Evolutionary conservation across 2,797 vertebrate genomes (phyloP), one percentile per base, ranked within the genome.

Genomic region (Myiotriccus ornatus): DNA sequence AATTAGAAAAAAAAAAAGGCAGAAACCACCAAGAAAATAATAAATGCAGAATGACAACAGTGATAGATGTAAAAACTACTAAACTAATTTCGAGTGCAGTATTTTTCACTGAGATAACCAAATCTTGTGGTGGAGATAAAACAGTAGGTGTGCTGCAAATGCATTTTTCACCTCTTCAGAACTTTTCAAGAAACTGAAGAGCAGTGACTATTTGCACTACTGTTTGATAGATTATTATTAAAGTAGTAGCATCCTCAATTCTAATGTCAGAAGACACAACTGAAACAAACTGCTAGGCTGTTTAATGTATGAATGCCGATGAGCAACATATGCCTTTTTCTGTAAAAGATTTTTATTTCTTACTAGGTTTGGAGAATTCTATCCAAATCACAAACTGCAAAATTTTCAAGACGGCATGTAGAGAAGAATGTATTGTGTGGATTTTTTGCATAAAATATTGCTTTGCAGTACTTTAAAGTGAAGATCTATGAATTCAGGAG

Each of bases 61-160:
- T 13, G 64, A 71, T 37, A 68, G 37, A n/a, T 49, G 41, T 41
- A 68, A 84, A 87, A 79, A n/a, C 34, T 49, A 25, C 50, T 39
- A 32, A 81, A 71, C 35, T 84, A 41, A 64, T 84, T 84, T 78
- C 0, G 1, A 82, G 27, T 49, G 44, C 59, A 24, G 39, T 65
- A 44, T 81, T 93, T 96, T 90, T 90, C 63, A 81, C 41, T 25
- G 79, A 47, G 35, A 43, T 57, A 81, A 75, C 73, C 37, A 88
- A 83, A 88, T 86, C 35, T 68, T 49, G 10, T 65, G 59, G 24
- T 15, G 73, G 39, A 84, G 50, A 65, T 78, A 74, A 87, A 70
- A 50, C 23, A 69, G 41, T 41, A 76, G 30, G 16, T 75, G 18
- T 50, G 18, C 79, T 84, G 47, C 17, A 67, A 87, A 63, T 37